phyloP scores from a whole-genome alignment of 2,797 vertebrate genomes.

The Ataeniobius toweri region DNA sequence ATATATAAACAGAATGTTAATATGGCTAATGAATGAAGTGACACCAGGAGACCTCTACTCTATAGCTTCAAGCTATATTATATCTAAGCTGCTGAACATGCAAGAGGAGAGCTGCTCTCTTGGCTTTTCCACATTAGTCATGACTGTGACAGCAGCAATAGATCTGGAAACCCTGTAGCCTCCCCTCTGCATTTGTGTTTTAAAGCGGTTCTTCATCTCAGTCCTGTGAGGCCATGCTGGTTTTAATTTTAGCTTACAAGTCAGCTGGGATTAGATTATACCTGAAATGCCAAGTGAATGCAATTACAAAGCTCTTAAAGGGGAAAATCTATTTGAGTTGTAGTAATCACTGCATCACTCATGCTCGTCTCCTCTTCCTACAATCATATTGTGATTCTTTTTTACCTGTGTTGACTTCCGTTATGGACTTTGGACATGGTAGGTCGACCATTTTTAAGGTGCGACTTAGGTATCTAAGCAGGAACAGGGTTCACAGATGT shows the following conservation, averaged over 20 bases:
- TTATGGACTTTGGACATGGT: background rate
- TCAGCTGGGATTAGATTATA: conserved; percentile 45
- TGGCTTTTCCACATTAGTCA: conserved; percentile 63
- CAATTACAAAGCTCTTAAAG: conserved; percentile 46
- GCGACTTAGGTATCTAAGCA: conserved; percentile 1
- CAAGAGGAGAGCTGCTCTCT: conserved; percentile 31
- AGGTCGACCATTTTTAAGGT: background rate
- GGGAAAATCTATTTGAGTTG: conserved; percentile 25
- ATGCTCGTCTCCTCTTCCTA: background rate
- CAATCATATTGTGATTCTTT: background rate
- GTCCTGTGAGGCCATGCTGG: conserved; percentile 17
- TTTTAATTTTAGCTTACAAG: conserved; percentile 41
- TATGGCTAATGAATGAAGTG: conserved; percentile 64
- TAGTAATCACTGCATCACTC: conserved; percentile 27
- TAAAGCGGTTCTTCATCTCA: conserved; percentile 30
- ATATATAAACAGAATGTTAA: conserved; percentile 22
- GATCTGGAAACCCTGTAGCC: conserved; percentile 41
- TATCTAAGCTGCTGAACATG: conserved; percentile 50
- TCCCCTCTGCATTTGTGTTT: conserved; percentile 30
- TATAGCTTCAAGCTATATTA: conserved; percentile 51
- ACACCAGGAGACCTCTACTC: conserved; percentile 43
- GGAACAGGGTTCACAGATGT: background rate
- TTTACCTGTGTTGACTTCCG: background rate
- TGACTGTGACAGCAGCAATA: conserved; percentile 43
- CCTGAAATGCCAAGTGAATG: conserved; percentile 46